Conservation (phyloP, 2,888 invertebrate genomes). For the Napeogenes sylphis region DNA sequence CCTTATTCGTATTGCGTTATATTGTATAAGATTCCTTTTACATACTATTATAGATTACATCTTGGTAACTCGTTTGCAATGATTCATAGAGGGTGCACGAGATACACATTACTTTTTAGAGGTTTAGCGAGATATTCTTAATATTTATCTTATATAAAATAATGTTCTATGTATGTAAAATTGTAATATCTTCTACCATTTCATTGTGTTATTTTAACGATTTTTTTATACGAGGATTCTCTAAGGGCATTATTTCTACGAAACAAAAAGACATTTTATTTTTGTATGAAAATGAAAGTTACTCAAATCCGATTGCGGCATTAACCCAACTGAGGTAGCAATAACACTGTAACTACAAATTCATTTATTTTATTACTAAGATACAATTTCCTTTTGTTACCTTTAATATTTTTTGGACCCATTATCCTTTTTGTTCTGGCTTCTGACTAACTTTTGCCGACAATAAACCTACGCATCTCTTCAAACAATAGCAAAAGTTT, state of each 20-base stretch:
- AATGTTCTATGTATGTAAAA: no score
- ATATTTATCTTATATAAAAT: neutral
- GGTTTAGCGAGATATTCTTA: neutral
- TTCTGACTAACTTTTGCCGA: constrained; percentile 55
- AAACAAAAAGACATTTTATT: constrained; percentile 10
- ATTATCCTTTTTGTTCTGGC: constrained; percentile 60
- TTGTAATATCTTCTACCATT: neutral
- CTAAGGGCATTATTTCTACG: neutral
- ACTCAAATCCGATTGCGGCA: constrained; percentile 48
- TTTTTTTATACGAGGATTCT: neutral
- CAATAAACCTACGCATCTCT: constrained; percentile 38
- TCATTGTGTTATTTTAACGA: no score
- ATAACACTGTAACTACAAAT: constrained; percentile 20
- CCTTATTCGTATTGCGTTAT: constrained; percentile 17
- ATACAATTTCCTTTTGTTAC: constrained; percentile 56
- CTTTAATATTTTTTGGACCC: constrained; percentile 51
- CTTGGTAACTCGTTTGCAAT: constrained; percentile 23
- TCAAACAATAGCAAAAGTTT: neutral
- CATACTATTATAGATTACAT: constrained; percentile 24
- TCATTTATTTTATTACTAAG: constrained; percentile 49
- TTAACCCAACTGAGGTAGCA: constrained; percentile 36
- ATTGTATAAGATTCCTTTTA: constrained; percentile 25
- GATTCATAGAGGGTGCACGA: constrained; percentile 19
- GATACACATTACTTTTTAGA: constrained; percentile 17
- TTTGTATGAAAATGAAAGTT: constrained; percentile 49